Conservation (phyloP, 2,888 invertebrate species). For the Macrophya alboannulata region DNA sequence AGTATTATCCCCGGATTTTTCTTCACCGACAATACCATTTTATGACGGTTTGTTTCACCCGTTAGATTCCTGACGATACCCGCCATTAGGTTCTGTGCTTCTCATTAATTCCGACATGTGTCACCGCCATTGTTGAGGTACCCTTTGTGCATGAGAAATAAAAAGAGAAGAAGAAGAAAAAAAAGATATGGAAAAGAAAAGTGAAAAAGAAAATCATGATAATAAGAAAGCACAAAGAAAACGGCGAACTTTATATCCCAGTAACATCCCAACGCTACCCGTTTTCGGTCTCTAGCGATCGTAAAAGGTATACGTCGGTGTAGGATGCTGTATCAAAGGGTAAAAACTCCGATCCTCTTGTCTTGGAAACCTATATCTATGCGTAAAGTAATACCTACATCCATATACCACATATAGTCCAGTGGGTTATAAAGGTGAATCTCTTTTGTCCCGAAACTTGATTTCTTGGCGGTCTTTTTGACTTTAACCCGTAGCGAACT, state of each 20-base stretch:
- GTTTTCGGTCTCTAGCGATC: slow-evolving; percentile 2
- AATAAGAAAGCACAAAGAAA: slow-evolving; percentile 14
- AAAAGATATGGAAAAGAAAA: neutral
- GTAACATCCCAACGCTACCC: neutral
- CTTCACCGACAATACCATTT: neutral
- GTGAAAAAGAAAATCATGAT: neutral
- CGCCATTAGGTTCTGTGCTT: slow-evolving; percentile 11
- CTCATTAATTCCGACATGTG: slow-evolving; percentile 30
- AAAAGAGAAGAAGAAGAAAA: neutral
- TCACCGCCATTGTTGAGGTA: neutral
- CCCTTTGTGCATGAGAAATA: neutral
- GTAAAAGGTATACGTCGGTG: neutral
- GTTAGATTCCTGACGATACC: slow-evolving; percentile 7
- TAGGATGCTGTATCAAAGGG: slow-evolving; percentile 19
- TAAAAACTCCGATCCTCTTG: neutral
- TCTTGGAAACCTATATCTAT: neutral
- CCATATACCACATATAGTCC: neutral
- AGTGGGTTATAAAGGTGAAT: neutral
- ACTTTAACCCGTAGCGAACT: neutral
- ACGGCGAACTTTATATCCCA: neutral
- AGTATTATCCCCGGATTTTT: neutral
- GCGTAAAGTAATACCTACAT: neutral
- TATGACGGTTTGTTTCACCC: neutral
- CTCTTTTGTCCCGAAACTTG: neutral
- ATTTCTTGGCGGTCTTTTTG: neutral